Base-by-base conservation (phyloP, 2,888 invertebrate genomes). In the Epiblema foenella region DNA sequence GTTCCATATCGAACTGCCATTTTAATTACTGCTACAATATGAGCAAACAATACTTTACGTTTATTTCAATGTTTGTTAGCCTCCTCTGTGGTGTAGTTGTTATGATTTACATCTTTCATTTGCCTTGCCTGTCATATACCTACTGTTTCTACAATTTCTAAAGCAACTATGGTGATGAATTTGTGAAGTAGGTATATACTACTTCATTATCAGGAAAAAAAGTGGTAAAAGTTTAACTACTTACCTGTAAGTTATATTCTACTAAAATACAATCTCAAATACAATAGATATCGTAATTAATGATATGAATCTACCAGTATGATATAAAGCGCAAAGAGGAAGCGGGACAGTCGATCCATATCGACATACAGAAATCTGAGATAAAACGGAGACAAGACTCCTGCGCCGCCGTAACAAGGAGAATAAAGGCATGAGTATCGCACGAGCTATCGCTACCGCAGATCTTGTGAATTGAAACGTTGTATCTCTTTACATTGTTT, bases 401-500 rank as follows among this genome's bases (percentile, higher is more conserved):
- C 85, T 83, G 83, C 79, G 80, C 74, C 85, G 83, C 87, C 85
- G 86, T 90, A 90, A 91, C 90, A 90, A 91, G 88, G 83, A 78
- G 87, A 86, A 87, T 88, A 87, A 85, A 88, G 87, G 86, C 86
- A 85, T 86, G 84, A 85, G 85, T 89, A 89, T 89, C 88, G 87
- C 84, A 85, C 75, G 80, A 81, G 83, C 85, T 91, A 92, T 92
- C 92, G 84, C 75, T 77, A 80, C 82, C 83, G 82, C 81, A 80
- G 85, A 92, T 92, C 92, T 90, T 88, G 87, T 87, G 88, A 90
- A 92, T 90, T 91, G 91, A 92, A 91, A 90, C 88, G 88, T 90
- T 89, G 85, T 82, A 85, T 71, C 71, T 66, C 46, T 56, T 51
- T 67, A 60, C 84, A 86, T 86, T 86, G 83, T 83, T 84, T 84